Percentiles rank a stretch among this genome's conserved stretches.
phyloP scores from a whole-genome alignment of 2,113 vertebrate species.

The Cervus canadensis region DNA sequence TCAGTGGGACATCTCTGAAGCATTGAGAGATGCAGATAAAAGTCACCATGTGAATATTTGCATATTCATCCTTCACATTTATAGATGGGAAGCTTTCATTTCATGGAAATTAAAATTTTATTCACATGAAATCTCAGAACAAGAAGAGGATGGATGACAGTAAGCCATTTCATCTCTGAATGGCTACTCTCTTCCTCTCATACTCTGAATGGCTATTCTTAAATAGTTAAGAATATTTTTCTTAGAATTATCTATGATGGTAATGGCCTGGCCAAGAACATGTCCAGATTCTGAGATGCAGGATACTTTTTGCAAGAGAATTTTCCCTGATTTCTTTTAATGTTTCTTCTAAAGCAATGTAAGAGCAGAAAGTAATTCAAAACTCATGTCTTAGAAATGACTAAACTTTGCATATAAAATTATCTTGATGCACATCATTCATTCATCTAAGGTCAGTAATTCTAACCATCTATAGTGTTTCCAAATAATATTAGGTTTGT shows the following conservation, averaged over 20 bases:
- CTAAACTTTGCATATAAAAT: background rate
- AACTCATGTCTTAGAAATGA: background rate
- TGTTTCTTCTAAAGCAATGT: background rate
- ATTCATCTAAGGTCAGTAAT: background rate
- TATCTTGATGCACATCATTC: background rate
- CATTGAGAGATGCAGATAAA: background rate
- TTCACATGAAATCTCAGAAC: background rate
- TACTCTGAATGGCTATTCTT: background rate
- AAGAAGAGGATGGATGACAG: background rate
- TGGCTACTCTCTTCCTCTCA: background rate
- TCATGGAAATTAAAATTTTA: constrained; percentile 4
- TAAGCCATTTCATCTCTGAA: background rate
- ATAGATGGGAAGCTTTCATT: background rate
- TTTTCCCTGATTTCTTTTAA: background rate
- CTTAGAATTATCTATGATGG: background rate
- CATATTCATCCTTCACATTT: background rate
- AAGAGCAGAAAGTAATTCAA: background rate
- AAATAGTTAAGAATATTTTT: background rate
- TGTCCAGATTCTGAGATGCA: background rate
- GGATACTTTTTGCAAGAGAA: background rate
- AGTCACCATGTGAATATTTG: background rate
- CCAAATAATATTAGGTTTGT: background rate
- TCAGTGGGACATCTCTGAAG: background rate
- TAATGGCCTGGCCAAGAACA: background rate
- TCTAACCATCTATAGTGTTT: background rate